Base-by-base conservation (phyloP, 30 jellyfish, hydroid and myxozoan genomes). In the Phacellophora camtschatica region DNA sequence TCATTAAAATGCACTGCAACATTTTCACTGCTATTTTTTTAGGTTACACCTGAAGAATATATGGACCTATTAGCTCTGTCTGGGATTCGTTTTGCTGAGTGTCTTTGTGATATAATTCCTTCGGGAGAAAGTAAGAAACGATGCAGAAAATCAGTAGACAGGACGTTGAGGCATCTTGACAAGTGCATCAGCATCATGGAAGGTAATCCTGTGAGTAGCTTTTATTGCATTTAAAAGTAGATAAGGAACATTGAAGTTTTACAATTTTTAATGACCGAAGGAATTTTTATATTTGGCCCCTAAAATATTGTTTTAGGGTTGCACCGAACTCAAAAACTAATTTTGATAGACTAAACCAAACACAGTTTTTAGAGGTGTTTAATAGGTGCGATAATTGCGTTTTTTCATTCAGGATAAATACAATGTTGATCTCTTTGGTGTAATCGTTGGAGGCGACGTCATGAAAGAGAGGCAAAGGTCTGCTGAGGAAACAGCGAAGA, bases 371-470 rank as follows among this genome's bases (percentile, higher is more conserved):
- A n/a, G n/a, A n/a, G n/a, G n/a, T n/a, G n/a, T n/a, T n/a, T n/a
- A n/a, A n/a, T n/a, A n/a, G n/a, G n/a, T n/a, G n/a, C n/a, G n/a
- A n/a, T n/a, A n/a, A n/a, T n/a, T n/a, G n/a, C n/a, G n/a, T n/a
- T n/a, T n/a, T 63, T 66, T 20, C 18, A 31, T 39, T 23, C 22
- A 77, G 95, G 64, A 48, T 13, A 71, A 71, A 25, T 69, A 67
- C 69, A 27, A 33, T 1, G 9, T 48, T 31, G 76, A 70, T n/a
- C 43, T 92, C 11, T 74, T 92, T 74, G 98, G 96, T 57, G 98
- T 78, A 1, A 62, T 92, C 50, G 95, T 74, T n/a, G 98, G 98
- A 16, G 98, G 98, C 16, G 92, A 71, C 63, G 63, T 63, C 56
- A 43, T 59, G 45, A 62, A 65, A 43, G 95, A 92, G 32, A 71